Percentiles rank a stretch among this genome's conserved stretches.
These are phyloP conservation scores for Rhabdophis nuchalis DNA, from an alignment of 2,797 vertebrate species.

Conservation along the genomic window DNA sequence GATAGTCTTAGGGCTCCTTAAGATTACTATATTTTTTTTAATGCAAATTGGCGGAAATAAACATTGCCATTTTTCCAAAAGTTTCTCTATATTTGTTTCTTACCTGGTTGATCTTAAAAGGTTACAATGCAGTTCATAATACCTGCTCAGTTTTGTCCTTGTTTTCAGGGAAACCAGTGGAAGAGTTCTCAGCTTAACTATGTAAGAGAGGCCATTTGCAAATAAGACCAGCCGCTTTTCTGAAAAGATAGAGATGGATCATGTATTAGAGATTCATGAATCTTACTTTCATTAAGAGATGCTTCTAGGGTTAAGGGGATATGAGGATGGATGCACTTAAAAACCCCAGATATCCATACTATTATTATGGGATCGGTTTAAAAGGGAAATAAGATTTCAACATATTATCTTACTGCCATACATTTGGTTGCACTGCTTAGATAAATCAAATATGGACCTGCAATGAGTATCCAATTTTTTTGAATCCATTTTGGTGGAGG, in stretches of 20 bases:
- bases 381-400: not conserved
- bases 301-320: not conserved
- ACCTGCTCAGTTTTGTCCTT: not conserved
- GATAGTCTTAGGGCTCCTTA: not conserved
- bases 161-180: not conserved
- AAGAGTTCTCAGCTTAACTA: not conserved
- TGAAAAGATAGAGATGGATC: not conserved
- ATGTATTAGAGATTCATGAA: not conserved
- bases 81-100: not conserved
- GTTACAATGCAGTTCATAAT: not conserved
- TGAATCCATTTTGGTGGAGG: not conserved
- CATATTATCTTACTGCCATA: not conserved
- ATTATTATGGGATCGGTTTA: not conserved
- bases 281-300: not conserved
- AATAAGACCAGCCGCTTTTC: not conserved
- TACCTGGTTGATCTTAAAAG: not conserved
- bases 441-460: not conserved
- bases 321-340: not conserved
- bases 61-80: not conserved
- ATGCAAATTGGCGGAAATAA: not conserved
- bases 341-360: not conserved
- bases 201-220: not conserved
- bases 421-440: not conserved
- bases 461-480: not conserved
- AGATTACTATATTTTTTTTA: not conserved